Conservation (phyloP, 2,888 invertebrate genomes). For the Microplitis manilae region DNA sequence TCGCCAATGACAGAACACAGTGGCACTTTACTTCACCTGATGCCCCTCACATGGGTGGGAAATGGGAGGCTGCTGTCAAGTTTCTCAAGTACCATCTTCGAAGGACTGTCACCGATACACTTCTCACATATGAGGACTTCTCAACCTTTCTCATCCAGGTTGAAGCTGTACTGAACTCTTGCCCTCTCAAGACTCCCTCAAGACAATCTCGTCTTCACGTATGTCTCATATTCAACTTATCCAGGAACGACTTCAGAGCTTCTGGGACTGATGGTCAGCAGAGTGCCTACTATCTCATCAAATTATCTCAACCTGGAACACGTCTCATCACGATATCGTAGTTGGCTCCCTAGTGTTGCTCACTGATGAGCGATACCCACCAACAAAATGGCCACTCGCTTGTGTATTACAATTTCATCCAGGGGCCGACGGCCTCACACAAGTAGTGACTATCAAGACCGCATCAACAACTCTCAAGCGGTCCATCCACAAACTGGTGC, state of each 20-base stretch:
- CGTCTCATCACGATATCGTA: too few relatives aligned
- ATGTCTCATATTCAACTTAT: conserved; percentile 21
- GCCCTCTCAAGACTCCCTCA: too few relatives aligned
- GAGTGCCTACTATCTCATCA: conserved; percentile 30
- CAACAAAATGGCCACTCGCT: conserved; percentile 50
- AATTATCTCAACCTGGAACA: conserved; percentile 31
- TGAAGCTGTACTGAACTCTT: too few relatives aligned
- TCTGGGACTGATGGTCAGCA: conserved; percentile 34
- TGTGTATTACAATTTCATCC: conserved; percentile 48
- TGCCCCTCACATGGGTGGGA: too few relatives aligned
- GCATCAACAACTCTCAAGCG: conserved; percentile 38
- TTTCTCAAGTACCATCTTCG: too few relatives aligned
- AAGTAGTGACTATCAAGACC: conserved; percentile 49
- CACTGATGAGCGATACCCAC: conserved; percentile 45
- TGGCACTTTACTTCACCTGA: too few relatives aligned
- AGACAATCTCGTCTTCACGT: background rate
- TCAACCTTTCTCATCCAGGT: too few relatives aligned
- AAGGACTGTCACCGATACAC: too few relatives aligned
- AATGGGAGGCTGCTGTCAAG: too few relatives aligned
- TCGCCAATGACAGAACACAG: too few relatives aligned
- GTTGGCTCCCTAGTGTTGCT: conserved; percentile 40
- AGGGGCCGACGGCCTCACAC: conserved; percentile 46
- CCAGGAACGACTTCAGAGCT: conserved; percentile 22
- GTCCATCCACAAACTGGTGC: conserved; percentile 42
- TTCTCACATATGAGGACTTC: too few relatives aligned